Conservation (phyloP, 2,797 vertebrate species). For the Siniperca scherzeri region DNA sequence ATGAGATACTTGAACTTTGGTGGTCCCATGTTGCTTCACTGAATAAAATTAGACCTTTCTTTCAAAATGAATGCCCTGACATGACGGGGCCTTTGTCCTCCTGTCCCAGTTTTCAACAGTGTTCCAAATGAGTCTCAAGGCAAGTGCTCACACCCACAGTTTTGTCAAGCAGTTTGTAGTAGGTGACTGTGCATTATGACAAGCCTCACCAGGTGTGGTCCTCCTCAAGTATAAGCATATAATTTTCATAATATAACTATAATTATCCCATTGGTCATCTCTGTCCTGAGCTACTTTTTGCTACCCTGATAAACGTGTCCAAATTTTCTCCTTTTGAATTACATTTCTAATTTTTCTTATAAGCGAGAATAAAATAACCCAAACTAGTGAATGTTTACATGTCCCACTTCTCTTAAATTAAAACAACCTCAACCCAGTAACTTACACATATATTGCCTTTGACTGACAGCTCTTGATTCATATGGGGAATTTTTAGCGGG, state of each 20-base stretch:
- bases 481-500: slow-evolving; percentile 16
- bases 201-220: neutral
- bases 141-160: neutral
- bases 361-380: neutral
- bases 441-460: neutral
- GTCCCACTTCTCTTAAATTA: neutral
- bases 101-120: slow-evolving; percentile 4
- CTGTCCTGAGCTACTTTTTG: neutral
- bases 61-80: neutral
- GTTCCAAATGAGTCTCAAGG: neutral
- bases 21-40: neutral
- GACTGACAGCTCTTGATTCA: slow-evolving; percentile 47
- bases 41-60: slow-evolving; percentile 13
- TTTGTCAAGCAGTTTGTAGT: neutral
- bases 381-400: neutral
- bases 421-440: neutral
- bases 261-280: neutral
- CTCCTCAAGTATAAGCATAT: neutral
- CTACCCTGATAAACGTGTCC: neutral
- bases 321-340: neutral
- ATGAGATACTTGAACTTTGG: neutral
- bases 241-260: neutral
- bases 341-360: neutral
- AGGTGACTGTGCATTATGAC: neutral
- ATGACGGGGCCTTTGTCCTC: neutral